phyloP scores from a whole-genome alignment of 1,140 invertebrate genomes.

The Metaphire vulgaris region DNA sequence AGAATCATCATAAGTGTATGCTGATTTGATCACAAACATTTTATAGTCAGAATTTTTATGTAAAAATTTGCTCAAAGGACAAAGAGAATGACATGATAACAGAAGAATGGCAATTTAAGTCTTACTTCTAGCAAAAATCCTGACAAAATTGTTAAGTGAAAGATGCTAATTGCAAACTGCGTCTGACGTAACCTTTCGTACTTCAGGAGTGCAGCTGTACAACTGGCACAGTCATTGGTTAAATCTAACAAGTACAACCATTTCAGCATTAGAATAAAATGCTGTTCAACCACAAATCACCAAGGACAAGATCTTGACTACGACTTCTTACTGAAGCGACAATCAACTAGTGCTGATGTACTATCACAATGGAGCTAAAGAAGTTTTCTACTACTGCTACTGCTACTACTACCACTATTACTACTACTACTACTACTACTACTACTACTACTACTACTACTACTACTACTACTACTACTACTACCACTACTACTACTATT shows the following conservation, averaged over 20 bases:
- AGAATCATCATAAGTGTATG: not conserved
- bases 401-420: too few species aligned
- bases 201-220: not conserved
- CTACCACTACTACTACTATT: too few species aligned
- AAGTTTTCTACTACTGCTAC: too few species aligned
- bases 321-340: not conserved
- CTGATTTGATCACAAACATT: not conserved
- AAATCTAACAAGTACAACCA: not conserved
- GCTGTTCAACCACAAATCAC: not conserved
- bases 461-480: too few species aligned
- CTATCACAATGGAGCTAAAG: not conserved
- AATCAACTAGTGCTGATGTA: not conserved
- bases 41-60: not conserved
- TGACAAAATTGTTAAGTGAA: not conserved
- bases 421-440: too few species aligned
- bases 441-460: too few species aligned
- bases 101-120: too few species aligned
- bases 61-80: not conserved
- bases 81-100: not conserved
- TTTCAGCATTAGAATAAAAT: not conserved
- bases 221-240: not conserved
- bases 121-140: not conserved
- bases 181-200: not conserved
- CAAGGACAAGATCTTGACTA: not conserved
- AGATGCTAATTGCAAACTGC: not conserved